Evolutionary conservation across 2,797 vertebrate species (phyloP).

Genomic region (Sarcoramphus papa): DNA sequence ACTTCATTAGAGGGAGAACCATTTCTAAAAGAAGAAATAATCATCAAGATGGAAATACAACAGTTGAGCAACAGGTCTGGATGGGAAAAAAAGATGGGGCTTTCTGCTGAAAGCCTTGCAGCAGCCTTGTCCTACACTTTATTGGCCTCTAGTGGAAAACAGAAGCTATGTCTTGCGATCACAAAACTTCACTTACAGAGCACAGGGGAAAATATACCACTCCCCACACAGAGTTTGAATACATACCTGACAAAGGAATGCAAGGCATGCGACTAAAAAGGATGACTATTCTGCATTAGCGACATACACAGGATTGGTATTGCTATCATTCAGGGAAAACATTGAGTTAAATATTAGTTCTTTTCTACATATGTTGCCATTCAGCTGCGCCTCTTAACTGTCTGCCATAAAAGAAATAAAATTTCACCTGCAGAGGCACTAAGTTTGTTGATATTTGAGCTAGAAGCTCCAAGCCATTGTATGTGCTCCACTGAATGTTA

Average conservation of each 20-base stretch:
- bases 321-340: neutral
- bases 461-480: neutral
- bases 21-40: slow-evolving; percentile 27
- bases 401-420: slow-evolving; percentile 46
- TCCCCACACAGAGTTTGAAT: neutral
- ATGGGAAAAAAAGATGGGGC: neutral
- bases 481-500: neutral
- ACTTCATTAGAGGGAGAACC: neutral
- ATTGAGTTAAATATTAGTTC: neutral
- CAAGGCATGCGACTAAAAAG: neutral
- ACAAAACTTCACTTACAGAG: neutral
- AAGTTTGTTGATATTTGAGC: neutral
- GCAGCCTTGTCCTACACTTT: slow-evolving; percentile 23
- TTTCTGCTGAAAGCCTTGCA: neutral
- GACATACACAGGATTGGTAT: neutral
- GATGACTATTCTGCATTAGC: neutral
- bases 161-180: neutral
- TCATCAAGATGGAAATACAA: neutral
- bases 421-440: slow-evolving; percentile 35
- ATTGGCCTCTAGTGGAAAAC: slow-evolving; percentile 67
- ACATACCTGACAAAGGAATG: neutral
- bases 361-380: neutral
- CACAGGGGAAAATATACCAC: neutral
- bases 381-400: neutral
- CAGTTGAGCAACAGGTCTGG: neutral